These are phyloP conservation scores for Mugil cephalus DNA, from an alignment of 2,113 vertebrate species.

Conservation along the genomic window DNA sequence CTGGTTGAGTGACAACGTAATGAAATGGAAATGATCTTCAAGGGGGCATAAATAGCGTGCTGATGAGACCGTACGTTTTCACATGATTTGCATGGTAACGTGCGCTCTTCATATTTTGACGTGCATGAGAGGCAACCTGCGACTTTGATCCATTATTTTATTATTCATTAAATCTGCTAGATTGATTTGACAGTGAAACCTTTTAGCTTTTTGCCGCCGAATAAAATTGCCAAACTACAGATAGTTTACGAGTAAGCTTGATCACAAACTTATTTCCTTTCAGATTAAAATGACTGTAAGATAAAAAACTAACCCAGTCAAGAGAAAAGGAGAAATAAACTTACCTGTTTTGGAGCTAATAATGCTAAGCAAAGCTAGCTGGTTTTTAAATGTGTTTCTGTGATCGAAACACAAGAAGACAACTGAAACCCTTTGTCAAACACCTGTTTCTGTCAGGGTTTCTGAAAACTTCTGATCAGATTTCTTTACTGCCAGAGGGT, in stretches of 20 bases:
- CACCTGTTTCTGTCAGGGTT: no score
- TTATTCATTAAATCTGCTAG: slow-evolving; percentile 18
- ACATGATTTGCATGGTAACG: slow-evolving; percentile 10
- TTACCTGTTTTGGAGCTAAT: no score
- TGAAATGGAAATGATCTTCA: slow-evolving; percentile 58
- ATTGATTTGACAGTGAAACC: neutral
- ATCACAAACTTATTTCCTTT: neutral
- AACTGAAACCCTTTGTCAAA: no score
- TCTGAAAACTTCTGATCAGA: no score
- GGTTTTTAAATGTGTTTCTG: no score
- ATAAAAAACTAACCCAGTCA: no score
- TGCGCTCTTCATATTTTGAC: neutral
- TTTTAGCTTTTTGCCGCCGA: neutral
- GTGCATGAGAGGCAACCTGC: neutral
- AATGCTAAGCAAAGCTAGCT: no score
- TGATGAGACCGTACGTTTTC: slow-evolving; percentile 31
- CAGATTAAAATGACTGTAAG: no score
- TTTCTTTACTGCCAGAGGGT: no score
- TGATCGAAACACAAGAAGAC: no score
- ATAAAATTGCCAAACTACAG: neutral
- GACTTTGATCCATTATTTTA: slow-evolving; percentile 13
- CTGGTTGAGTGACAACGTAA: slow-evolving; percentile 53
- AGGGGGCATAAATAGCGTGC: slow-evolving; percentile 13
- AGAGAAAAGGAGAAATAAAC: no score
- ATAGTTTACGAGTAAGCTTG: neutral